Conservation (phyloP, 23 tunicate species). For the Trididemnum miniatum region DNA sequence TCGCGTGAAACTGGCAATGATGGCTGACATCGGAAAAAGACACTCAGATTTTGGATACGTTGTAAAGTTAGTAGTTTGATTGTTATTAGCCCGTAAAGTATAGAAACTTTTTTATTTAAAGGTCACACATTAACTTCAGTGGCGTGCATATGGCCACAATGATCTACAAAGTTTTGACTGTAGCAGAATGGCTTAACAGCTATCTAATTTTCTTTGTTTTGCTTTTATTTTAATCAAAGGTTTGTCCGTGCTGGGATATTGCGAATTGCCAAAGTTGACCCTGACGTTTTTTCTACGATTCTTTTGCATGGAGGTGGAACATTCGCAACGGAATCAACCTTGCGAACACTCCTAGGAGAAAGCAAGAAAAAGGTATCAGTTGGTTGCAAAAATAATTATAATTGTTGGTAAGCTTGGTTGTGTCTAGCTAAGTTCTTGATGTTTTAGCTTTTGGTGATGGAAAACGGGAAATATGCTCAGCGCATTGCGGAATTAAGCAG, state of each 20-base stretch:
- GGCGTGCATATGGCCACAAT: too few species aligned
- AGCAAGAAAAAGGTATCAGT: conserved; percentile 25
- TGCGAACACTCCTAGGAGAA: neutral
- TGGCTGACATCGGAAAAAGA: conserved; percentile 50
- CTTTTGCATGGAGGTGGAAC: conserved; percentile 48
- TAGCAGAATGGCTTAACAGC: too few species aligned
- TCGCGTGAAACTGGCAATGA: conserved; percentile 61
- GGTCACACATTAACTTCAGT: too few species aligned
- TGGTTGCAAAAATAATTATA: too few species aligned
- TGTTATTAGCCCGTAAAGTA: too few species aligned
- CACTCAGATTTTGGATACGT: conserved; percentile 60
- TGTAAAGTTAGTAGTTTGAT: conserved; percentile 47
- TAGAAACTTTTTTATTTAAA: too few species aligned
- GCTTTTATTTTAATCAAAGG: conserved; percentile 1
- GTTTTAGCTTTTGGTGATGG: conserved; percentile 53
- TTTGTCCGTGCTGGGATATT: conserved; percentile 14
- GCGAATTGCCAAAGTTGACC: conserved; percentile 15
- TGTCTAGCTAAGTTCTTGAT: neutral
- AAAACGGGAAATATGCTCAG: conserved; percentile 58
- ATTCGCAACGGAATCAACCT: conserved; percentile 28
- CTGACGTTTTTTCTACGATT: conserved; percentile 8
- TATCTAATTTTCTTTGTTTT: neutral
- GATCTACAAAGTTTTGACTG: too few species aligned
- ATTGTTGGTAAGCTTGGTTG: too few species aligned
- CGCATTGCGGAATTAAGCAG: conserved; percentile 39